Evolutionary conservation across 2,113 vertebrate genomes (phyloP), one percentile per base, ranked within the genome.

Genomic region (Sander vitreus): DNA sequence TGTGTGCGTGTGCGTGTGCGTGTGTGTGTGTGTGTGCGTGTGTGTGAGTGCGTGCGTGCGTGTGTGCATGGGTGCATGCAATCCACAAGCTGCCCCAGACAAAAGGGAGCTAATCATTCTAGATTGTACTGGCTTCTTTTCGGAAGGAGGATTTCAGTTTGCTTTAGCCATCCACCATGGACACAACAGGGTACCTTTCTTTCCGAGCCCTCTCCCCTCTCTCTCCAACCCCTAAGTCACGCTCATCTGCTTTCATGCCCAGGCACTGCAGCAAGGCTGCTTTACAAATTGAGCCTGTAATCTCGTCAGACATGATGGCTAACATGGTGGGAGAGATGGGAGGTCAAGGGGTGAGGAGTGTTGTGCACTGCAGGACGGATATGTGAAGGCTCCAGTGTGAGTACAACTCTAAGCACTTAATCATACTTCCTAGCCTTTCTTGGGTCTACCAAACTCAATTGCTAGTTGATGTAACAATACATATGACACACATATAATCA

Each of bases 101-200:
- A 94, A 95, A 91, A 81, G 45, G 30, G 55, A 90, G 81, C 85
- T 92, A 92, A 96, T 96, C 92, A 95, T 91, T 93, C 73, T 91
- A 93, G 95, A 94, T 95, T 94, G 80, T 81, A 72, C 87, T 73
- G 90, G 93, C 90, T 94, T 93, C 92, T 89, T 88, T 93, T 90
- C 36, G 76, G 83, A 81, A 70, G 73, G 18, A 85, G 86, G 91
- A 93, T 92, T 70, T 88, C 39, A 88, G 78, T 85, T 85, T 91
- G 86, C 80, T 78, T 85, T 25, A 91, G 83, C 72, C 69, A 90
- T 95, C 89, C 81, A 93, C 85, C 94, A 89, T 62, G 79, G 90
- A 85, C 90, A 89, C 94, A 89, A 90, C 91, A 85, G 93, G 94
- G 84, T 50, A 81, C 85, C 85, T 91, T 92, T 91, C 72, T 87